Conservation (phyloP, 64 coral and sea anemone species). For the Porites lutea region DNA sequence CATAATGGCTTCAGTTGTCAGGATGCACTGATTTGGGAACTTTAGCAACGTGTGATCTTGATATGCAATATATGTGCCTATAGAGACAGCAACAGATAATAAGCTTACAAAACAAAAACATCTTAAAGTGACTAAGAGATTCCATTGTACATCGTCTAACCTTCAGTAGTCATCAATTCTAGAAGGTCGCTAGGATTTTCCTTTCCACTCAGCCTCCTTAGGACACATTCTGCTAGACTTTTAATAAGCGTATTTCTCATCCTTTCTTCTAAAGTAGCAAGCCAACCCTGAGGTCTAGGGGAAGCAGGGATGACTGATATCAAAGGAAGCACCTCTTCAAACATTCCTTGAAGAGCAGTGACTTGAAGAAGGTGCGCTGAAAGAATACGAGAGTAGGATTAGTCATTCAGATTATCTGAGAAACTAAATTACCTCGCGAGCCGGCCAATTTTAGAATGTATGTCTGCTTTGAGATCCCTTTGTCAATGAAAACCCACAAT, state of each 20-base stretch:
- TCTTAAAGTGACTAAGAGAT: no score
- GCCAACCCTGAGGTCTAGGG: constrained; percentile 81
- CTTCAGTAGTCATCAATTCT: background rate
- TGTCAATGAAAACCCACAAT: no score
- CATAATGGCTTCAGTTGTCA: constrained; percentile 65
- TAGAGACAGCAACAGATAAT: background rate
- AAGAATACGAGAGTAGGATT: background rate
- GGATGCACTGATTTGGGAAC: constrained; percentile 87
- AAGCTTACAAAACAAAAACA: background rate
- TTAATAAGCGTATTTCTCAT: constrained; percentile 81
- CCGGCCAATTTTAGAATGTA: no score
- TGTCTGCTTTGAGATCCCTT: no score
- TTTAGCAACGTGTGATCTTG: constrained; percentile 41
- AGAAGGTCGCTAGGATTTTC: background rate
- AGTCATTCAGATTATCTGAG: no score
- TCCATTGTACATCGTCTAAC: background rate
- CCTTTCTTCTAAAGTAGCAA: constrained; percentile 72
- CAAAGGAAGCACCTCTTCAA: constrained; percentile 73
- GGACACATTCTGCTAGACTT: constrained; percentile 73
- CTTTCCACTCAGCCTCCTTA: constrained; percentile 4
- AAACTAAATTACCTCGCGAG: no score
- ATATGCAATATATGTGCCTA: background rate
- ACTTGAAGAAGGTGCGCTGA: constrained; percentile 93
- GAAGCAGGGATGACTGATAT: constrained; percentile 66
- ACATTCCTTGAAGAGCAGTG: constrained; percentile 69